A percentile compares a stretch with the other conserved stretches of the same genome.
Conservation (phyloP, 1,140 invertebrate genomes). For the Conopomorpha cramerella region DNA sequence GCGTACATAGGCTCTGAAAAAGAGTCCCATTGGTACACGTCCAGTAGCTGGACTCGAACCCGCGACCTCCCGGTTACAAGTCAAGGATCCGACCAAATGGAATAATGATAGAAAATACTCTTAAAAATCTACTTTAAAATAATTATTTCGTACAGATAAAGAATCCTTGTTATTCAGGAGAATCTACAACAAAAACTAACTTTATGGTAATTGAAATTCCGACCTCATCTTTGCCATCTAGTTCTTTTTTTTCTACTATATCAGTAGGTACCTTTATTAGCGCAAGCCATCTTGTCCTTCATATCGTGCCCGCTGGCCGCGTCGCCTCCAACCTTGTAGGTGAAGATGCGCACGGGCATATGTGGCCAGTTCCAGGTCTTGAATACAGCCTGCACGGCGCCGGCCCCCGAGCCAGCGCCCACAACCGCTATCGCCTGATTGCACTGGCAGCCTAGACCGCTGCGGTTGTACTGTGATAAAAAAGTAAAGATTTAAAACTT, state of each 20-base stretch:
- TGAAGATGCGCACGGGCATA: slow-evolving; percentile 93
- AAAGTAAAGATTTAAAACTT: too few relatives aligned
- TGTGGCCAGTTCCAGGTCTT: slow-evolving; percentile 89
- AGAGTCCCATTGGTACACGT: too few relatives aligned
- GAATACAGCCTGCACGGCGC: slow-evolving; percentile 67
- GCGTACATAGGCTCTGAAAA: too few relatives aligned
- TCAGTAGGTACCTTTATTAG: slow-evolving; percentile 98
- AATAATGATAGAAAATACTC: background rate
- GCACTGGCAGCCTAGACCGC: slow-evolving; percentile 84
- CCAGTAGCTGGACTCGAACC: too few relatives aligned
- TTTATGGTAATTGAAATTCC: background rate
- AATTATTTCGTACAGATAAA: background rate
- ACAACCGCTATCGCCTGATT: slow-evolving; percentile 98
- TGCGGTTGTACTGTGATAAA: slow-evolving; percentile 79
- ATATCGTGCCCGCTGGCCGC: slow-evolving; percentile 75
- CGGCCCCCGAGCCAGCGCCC: slow-evolving; percentile 89
- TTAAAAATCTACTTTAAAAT: background rate
- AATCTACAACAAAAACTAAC: background rate
- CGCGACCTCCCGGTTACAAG: too few relatives aligned
- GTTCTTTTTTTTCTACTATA: slow-evolving; percentile 8
- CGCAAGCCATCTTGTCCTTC: slow-evolving; percentile 93
- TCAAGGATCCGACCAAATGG: too few relatives aligned
- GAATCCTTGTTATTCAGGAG: background rate
- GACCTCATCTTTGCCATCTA: background rate
- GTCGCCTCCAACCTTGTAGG: slow-evolving; percentile 94